Conservation (phyloP, 2,797 vertebrate species). For the Emys orbicularis region DNA sequence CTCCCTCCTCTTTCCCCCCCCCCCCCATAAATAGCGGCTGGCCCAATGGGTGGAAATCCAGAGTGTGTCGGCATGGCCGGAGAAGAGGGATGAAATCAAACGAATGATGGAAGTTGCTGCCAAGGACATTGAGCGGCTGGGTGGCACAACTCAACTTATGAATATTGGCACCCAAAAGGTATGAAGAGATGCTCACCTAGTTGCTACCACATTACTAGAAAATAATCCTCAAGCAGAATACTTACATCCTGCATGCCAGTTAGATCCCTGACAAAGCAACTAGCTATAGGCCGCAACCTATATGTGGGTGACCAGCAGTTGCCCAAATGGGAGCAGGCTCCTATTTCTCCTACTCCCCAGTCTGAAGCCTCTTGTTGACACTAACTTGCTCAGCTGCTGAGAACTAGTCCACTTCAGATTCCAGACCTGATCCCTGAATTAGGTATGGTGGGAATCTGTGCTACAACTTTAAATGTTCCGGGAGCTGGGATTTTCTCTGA, state of each 20-base stretch:
- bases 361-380: not conserved
- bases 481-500: not conserved
- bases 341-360: not conserved
- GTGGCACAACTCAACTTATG: conserved; percentile 89
- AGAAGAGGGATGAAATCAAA: conserved; percentile 92
- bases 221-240: not conserved
- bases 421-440: not conserved
- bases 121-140: conserved; percentile 89
- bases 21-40: conserved; percentile 83
- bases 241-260: not conserved
- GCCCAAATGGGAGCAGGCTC: not conserved
- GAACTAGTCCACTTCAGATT: not conserved
- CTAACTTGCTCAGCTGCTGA: not conserved
- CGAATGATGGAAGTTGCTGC: conserved; percentile 95
- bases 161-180: conserved; percentile 94
- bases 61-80: conserved; percentile 95
- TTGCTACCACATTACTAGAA: not conserved
- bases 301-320: not conserved
- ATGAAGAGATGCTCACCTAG: not conserved
- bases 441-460: not conserved
- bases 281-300: not conserved
- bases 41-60: conserved; percentile 93
- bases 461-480: not conserved
- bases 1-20: too few relatives aligned
- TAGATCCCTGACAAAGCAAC: too few relatives aligned